These are phyloP conservation scores for Seriola dumerili DNA, from an alignment of 2,113 vertebrate genomes.

Conservation along the genomic window DNA sequence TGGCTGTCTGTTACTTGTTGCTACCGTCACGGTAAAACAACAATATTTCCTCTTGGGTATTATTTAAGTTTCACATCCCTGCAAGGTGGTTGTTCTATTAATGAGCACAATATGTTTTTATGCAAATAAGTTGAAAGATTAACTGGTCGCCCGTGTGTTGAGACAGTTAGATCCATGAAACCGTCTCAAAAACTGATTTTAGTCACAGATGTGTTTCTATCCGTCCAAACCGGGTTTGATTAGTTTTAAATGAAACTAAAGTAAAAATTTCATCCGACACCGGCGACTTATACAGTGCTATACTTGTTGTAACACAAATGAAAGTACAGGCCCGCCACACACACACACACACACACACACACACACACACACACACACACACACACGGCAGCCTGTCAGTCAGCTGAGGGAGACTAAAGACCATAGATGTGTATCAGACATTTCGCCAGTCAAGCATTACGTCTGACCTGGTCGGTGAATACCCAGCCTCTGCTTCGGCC, in stretches of 20 bases:
- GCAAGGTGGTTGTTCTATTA: rapidly evolving
- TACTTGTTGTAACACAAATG: constrained; percentile 12
- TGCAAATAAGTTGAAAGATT: background rate
- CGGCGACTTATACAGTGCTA: background rate
- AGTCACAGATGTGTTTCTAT: no score
- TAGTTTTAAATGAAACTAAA: background rate
- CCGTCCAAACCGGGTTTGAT: no score
- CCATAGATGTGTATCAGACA: constrained; percentile 77
- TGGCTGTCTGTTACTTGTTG: background rate
- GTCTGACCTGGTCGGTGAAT: constrained; percentile 75
- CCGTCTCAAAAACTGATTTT: no score
- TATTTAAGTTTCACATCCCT: background rate
- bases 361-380: constrained; percentile 47
- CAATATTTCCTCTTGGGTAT: background rate
- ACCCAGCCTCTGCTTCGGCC: constrained; percentile 34
- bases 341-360: constrained; percentile 27
- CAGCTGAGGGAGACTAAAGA: constrained; percentile 68
- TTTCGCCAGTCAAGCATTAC: constrained; percentile 75
- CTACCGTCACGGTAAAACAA: background rate
- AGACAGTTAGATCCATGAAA: background rate
- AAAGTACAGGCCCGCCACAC: background rate
- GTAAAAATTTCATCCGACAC: background rate
- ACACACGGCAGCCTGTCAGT: constrained; percentile 68
- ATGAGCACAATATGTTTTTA: background rate
- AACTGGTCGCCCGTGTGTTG: rapidly evolving